phyloP scores from a whole-genome alignment of 2,888 invertebrate species.

The Agelastica alni region DNA sequence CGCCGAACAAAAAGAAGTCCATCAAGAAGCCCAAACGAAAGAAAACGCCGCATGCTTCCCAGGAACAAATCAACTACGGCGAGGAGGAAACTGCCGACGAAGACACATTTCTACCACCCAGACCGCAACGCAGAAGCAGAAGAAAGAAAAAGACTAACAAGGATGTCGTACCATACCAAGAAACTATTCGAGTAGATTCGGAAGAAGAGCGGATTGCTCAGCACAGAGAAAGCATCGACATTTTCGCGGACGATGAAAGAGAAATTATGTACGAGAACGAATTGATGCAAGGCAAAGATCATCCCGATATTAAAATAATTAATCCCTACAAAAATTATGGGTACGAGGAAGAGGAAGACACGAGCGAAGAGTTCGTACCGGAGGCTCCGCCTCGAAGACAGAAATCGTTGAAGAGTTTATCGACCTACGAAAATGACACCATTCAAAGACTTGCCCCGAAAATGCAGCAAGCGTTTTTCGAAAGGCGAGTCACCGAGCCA shows the following conservation, averaged over 20 bases:
- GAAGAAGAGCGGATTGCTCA: slow-evolving; percentile 25
- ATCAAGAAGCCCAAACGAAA: slow-evolving; percentile 55
- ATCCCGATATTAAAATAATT: slow-evolving; percentile 57
- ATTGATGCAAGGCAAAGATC: slow-evolving; percentile 61
- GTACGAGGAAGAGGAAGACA: slow-evolving; percentile 22
- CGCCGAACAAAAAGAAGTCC: slow-evolving; percentile 61
- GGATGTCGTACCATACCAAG: slow-evolving; percentile 55
- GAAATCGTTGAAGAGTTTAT: slow-evolving; percentile 12
- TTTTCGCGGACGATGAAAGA: slow-evolving; percentile 52
- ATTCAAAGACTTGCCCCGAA: neutral
- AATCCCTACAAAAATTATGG: slow-evolving; percentile 46
- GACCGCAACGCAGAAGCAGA: slow-evolving; percentile 63
- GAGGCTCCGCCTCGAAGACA: slow-evolving; percentile 16
- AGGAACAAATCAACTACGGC: slow-evolving; percentile 47
- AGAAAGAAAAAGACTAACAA: slow-evolving; percentile 38
- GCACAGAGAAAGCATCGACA: slow-evolving; percentile 40
- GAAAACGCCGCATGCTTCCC: slow-evolving; percentile 55
- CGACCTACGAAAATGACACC: neutral
- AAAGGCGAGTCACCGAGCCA: slow-evolving; percentile 7
- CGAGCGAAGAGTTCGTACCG: slow-evolving; percentile 1
- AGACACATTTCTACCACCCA: slow-evolving; percentile 53
- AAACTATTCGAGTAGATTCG: slow-evolving; percentile 44
- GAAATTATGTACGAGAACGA: slow-evolving; percentile 52
- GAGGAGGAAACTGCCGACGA: slow-evolving; percentile 48
- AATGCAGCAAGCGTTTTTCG: neutral